Conservation (phyloP, 2,888 invertebrate species). For the Tetanocera ferruginea region DNA sequence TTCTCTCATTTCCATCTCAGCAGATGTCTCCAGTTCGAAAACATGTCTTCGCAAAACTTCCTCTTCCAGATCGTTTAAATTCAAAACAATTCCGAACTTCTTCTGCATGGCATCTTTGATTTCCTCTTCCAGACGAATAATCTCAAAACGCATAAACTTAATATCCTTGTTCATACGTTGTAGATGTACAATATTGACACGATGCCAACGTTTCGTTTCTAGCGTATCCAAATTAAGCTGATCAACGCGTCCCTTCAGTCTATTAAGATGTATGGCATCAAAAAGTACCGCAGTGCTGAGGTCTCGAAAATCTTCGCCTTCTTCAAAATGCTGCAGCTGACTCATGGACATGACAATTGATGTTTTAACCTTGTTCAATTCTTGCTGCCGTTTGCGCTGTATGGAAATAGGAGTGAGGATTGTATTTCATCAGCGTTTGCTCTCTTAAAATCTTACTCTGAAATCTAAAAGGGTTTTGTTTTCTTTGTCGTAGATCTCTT, state of each 20-base stretch:
- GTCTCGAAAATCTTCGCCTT: constrained; percentile 71
- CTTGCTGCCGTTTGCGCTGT: constrained; percentile 75
- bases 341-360: constrained; percentile 78
- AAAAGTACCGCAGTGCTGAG: constrained; percentile 74
- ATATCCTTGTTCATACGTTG: constrained; percentile 80
- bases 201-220: constrained; percentile 75
- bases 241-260: constrained; percentile 75
- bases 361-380: constrained; percentile 83
- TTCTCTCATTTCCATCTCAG: constrained; percentile 69
- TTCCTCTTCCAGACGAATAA: constrained; percentile 73
- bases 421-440: not conserved
- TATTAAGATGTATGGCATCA: constrained; percentile 73
- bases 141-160: constrained; percentile 76
- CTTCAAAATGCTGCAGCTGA: constrained; percentile 75
- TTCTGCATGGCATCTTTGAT: constrained; percentile 71
- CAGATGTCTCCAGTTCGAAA: constrained; percentile 72
- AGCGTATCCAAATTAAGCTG: constrained; percentile 77
- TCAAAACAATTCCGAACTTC: constrained; percentile 73
- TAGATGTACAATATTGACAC: constrained; percentile 78
- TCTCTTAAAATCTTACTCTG: constrained; percentile 72
- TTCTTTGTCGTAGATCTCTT: constrained; percentile 72
- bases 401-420: not conserved
- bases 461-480: constrained; percentile 76
- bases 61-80: constrained; percentile 73
- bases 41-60: constrained; percentile 73